phyloP scores from a whole-genome alignment of 2,888 invertebrate genomes.

The Philaethria dido region DNA sequence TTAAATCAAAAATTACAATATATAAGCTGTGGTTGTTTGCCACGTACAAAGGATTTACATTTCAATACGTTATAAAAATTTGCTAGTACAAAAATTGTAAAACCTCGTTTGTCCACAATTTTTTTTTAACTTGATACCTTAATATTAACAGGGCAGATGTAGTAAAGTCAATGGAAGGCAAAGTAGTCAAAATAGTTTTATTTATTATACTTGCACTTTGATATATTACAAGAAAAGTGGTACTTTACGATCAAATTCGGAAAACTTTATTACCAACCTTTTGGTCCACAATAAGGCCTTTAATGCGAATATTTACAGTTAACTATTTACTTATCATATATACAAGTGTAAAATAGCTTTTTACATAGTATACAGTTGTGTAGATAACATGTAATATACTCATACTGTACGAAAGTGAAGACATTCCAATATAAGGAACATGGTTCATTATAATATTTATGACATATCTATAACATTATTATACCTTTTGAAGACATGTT shows the following conservation, averaged over 20 bases:
- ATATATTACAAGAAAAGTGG: not conserved
- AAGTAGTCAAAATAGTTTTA: conserved; percentile 13
- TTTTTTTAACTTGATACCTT: not conserved
- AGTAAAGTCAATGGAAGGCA: not conserved
- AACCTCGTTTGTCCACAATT: not conserved
- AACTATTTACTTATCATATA: conserved; percentile 27
- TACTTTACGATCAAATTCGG: conserved; percentile 27
- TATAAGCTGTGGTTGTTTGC: too few relatives aligned
- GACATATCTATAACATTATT: conserved; percentile 12
- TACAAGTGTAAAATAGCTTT: conserved; percentile 34
- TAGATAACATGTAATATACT: conserved; percentile 11
- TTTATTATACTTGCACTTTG: not conserved
- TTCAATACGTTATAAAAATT: too few relatives aligned
- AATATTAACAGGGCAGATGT: not conserved
- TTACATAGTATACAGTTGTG: conserved; percentile 22
- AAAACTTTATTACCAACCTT: conserved; percentile 47
- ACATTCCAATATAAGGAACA: conserved; percentile 20
- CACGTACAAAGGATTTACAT: too few relatives aligned
- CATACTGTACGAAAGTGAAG: conserved; percentile 26
- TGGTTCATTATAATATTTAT: conserved; percentile 11
- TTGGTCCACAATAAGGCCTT: conserved; percentile 80
- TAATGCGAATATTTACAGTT: conserved; percentile 46
- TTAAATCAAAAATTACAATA: too few relatives aligned
- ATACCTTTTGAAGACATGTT: conserved; percentile 10
- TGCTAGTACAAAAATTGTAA: not conserved